phyloP scores from a whole-genome alignment of 2,888 invertebrate species.

The Pseudococcus jackbeardsleyi region DNA sequence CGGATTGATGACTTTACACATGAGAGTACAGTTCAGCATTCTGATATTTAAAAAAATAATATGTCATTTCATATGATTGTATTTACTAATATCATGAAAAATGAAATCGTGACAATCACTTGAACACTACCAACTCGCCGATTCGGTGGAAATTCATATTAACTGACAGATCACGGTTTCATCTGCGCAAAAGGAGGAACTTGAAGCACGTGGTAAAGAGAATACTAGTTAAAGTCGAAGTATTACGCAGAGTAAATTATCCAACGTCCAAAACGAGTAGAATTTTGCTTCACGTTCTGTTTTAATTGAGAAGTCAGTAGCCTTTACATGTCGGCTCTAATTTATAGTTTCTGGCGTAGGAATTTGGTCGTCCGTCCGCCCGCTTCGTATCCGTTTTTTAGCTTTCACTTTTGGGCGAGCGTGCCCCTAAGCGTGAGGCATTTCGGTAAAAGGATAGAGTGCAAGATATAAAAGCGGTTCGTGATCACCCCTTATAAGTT shows the following conservation, averaged over 20 bases:
- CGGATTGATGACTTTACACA: no score
- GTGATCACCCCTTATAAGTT: not conserved
- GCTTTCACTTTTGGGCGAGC: not conserved
- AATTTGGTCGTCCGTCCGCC: not conserved
- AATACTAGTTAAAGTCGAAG: not conserved
- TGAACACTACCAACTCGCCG: no score
- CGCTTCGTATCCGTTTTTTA: not conserved
- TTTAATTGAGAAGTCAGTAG: constrained; percentile 48
- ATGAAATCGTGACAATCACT: no score
- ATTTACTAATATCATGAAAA: no score
- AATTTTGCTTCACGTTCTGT: not conserved
- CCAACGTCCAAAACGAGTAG: constrained; percentile 23
- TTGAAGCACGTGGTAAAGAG: not conserved
- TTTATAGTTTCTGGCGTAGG: constrained; percentile 4
- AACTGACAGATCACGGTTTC: not conserved
- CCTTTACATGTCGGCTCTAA: constrained; percentile 38
- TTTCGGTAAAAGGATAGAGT: constrained; percentile 10
- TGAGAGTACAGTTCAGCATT: no score
- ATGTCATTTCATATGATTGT: no score
- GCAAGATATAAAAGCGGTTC: not conserved
- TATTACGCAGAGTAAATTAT: constrained; percentile 1
- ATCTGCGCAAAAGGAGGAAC: not conserved
- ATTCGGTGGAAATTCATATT: no score
- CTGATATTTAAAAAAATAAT: no score
- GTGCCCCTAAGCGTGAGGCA: not conserved